A percentile compares a stretch with the other conserved stretches of the same genome.
Conservation (phyloP, 2,797 vertebrate genomes). For the Micromesistius poutassou region DNA sequence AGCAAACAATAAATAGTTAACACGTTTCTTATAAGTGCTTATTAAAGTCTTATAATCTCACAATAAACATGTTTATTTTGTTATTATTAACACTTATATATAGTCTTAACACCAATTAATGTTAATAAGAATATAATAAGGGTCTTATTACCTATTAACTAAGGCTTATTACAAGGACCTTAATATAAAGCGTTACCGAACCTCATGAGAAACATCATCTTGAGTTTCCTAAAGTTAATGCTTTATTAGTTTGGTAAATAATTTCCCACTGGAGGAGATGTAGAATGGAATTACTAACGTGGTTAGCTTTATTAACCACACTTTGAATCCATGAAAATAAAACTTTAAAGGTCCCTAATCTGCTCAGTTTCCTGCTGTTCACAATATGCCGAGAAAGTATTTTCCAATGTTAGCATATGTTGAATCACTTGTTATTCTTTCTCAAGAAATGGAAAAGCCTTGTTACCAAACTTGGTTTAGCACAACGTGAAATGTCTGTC, state of each 20-base stretch:
- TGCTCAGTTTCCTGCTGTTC: slow-evolving; percentile 34
- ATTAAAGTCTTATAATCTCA: no score
- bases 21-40: no score
- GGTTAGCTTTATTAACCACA: slow-evolving; percentile 32
- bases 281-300: slow-evolving; percentile 21
- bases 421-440: slow-evolving; percentile 48
- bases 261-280: neutral
- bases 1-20: no score
- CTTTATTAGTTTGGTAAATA: slow-evolving; percentile 1
- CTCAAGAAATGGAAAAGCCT: slow-evolving; percentile 54
- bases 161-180: no score
- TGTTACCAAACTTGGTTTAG: slow-evolving; percentile 51
- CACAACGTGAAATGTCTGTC: slow-evolving; percentile 42
- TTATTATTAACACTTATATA: no score
- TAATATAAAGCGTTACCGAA: no score
- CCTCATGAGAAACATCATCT: slow-evolving; percentile 5
- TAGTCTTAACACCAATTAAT: no score
- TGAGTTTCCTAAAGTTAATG: neutral
- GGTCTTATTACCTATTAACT: no score
- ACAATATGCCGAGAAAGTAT: slow-evolving; percentile 60
- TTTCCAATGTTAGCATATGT: slow-evolving; percentile 60
- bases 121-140: no score
- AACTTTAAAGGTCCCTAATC: slow-evolving; percentile 43
- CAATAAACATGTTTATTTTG: no score
- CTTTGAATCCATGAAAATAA: slow-evolving; percentile 52